Conservation (phyloP, 2,797 vertebrate genomes). For the Sebastiscus tertius region DNA sequence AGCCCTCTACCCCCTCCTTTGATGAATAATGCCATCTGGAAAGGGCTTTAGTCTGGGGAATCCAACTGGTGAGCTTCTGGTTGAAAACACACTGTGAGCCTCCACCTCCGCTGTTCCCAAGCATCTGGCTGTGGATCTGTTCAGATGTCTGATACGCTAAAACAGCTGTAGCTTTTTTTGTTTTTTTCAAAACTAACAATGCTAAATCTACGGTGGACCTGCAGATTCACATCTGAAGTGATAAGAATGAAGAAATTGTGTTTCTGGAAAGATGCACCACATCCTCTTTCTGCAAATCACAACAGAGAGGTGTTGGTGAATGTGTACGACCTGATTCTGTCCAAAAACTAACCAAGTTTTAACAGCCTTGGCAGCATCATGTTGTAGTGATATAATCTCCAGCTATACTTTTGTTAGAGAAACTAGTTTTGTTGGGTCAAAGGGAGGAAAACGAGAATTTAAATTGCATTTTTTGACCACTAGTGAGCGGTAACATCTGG, state of each 20-base stretch:
- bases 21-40: constrained; percentile 36
- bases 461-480: neutral
- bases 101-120: neutral
- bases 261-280: neutral
- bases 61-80: neutral
- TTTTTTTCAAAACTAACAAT: neutral
- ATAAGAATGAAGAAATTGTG: neutral
- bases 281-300: neutral
- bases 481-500: neutral
- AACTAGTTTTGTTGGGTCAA: neutral
- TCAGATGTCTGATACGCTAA: neutral
- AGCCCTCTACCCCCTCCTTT: neutral
- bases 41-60: neutral
- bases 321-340: neutral
- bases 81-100: constrained; percentile 6
- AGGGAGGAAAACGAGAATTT: neutral
- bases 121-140: constrained; percentile 23
- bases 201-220: neutral
- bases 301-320: neutral
- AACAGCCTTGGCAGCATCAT: neutral
- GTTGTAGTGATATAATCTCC: neutral
- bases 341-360: neutral
- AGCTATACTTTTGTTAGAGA: neutral
- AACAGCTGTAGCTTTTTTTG: constrained; percentile 10
- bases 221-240: neutral